Evolutionary conservation across 1,140 invertebrate genomes (phyloP).

Genomic region (Lerema accius): DNA sequence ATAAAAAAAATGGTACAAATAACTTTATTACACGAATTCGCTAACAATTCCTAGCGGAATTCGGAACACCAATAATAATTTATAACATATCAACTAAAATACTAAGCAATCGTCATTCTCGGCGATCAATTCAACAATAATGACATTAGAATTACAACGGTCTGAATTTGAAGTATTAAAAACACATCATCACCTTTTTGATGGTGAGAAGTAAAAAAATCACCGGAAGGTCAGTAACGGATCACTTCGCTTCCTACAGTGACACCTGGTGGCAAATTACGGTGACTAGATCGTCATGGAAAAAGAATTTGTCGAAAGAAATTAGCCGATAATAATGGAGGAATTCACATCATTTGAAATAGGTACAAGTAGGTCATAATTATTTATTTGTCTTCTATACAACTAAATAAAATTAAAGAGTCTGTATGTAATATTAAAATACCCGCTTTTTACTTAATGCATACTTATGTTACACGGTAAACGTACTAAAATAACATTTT

Average conservation of each 20-base stretch:
- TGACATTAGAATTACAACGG: slow-evolving; percentile 38
- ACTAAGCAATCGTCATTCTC: slow-evolving; percentile 20
- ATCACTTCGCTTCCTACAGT: slow-evolving; percentile 36
- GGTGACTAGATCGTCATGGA: slow-evolving; percentile 25
- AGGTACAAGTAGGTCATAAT: not conserved
- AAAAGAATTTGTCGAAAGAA: not conserved
- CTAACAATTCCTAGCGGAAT: too few relatives aligned
- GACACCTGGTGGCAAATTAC: slow-evolving; percentile 36
- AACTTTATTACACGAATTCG: too few relatives aligned
- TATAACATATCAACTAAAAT: slow-evolving; percentile 8
- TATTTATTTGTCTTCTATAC: too few relatives aligned
- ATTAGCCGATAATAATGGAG: not conserved
- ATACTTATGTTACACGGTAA: too few relatives aligned
- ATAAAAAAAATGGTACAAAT: too few relatives aligned
- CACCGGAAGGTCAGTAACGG: slow-evolving; percentile 52
- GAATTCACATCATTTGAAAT: not conserved
- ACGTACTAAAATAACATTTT: too few relatives aligned
- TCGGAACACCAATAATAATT: too few relatives aligned
- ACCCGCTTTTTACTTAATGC: too few relatives aligned
- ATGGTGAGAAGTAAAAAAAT: slow-evolving; percentile 35
- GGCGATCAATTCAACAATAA: slow-evolving; percentile 47
- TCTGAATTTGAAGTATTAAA: slow-evolving; percentile 44
- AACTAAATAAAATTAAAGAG: too few relatives aligned
- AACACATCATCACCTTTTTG: slow-evolving; percentile 48
- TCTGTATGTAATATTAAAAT: too few relatives aligned